A percentile compares a stretch with the other conserved stretches of the same genome.
Conservation (phyloP, 2,888 invertebrate species). For the Chloroclystis v-ata region DNA sequence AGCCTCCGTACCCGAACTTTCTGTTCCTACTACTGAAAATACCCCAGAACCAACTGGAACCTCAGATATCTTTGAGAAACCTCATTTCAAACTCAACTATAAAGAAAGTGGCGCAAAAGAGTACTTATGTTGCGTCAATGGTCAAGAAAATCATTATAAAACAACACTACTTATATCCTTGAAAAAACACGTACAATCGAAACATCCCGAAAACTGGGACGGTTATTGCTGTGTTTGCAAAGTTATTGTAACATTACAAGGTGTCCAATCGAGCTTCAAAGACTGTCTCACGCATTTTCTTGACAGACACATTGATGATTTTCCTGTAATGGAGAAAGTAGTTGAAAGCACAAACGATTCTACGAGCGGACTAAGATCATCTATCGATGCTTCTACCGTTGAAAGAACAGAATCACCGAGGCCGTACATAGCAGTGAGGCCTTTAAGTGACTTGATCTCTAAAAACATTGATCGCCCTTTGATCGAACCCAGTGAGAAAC, state of each 20-base stretch:
- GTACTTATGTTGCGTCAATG: constrained; percentile 65
- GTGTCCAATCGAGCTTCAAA: constrained; percentile 46
- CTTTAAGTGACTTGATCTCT: constrained; percentile 58
- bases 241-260: constrained; percentile 62
- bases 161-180: constrained; percentile 63
- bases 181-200: constrained; percentile 64
- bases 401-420: constrained; percentile 30
- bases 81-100: constrained; percentile 58
- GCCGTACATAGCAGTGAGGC: constrained; percentile 58
- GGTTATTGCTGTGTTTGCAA: constrained; percentile 76
- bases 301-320: constrained; percentile 63
- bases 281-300: constrained; percentile 66
- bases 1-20: background rate
- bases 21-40: background rate
- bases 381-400: constrained; percentile 10
- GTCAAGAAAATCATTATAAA: constrained; percentile 54
- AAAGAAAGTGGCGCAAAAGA: constrained; percentile 53
- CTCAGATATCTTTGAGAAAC: constrained; percentile 38
- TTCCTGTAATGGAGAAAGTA: constrained; percentile 47
- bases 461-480: constrained; percentile 17
- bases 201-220: constrained; percentile 71
- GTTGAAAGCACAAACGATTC: constrained; percentile 22
- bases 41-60: constrained; percentile 6
- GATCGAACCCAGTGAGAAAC: constrained; percentile 19
- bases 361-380: constrained; percentile 4